A percentile compares a stretch with the other conserved stretches of the same genome.
phyloP scores from a whole-genome alignment of 2,888 invertebrate genomes.

The Amphipyra berbera region DNA sequence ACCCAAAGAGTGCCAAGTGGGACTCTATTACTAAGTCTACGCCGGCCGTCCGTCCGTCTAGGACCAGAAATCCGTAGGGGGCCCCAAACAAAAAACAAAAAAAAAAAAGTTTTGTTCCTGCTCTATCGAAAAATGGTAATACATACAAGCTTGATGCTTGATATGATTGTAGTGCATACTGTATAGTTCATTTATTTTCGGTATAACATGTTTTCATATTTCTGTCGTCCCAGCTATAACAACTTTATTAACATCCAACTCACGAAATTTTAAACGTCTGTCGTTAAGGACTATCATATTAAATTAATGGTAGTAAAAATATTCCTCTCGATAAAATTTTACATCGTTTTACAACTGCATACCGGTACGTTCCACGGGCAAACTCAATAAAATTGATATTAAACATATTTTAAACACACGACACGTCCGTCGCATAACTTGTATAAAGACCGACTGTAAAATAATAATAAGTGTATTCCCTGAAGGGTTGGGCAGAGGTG shows the following conservation, averaged over 20 bases:
- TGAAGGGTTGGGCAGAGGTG: too few species aligned
- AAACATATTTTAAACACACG: slow-evolving; percentile 43
- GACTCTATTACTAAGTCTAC: too few species aligned
- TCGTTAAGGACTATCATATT: too few species aligned
- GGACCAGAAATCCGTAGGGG: too few species aligned
- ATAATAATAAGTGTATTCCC: slow-evolving; percentile 1
- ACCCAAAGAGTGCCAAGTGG: too few species aligned
- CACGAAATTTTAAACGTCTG: slow-evolving; percentile 17
- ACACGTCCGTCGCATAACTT: slow-evolving; percentile 25
- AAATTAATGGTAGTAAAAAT: slow-evolving; percentile 35
- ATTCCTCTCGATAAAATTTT: slow-evolving; percentile 38
- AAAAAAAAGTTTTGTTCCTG: too few species aligned
- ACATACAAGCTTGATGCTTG: too few species aligned
- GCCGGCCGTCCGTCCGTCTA: too few species aligned
- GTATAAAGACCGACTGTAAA: neutral
- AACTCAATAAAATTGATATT: slow-evolving; percentile 57
- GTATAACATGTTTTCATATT: neutral
- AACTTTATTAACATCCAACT: neutral
- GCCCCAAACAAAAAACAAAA: too few species aligned
- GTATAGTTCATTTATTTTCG: too few species aligned
- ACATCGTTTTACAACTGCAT: slow-evolving; percentile 39
- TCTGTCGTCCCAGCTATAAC: neutral
- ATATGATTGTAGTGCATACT: too few species aligned
- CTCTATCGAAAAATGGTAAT: too few species aligned
- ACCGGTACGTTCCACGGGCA: slow-evolving; percentile 17